Evolutionary conservation across 2,888 invertebrate genomes (phyloP).

Genomic region (Platycheirus rosarum): DNA sequence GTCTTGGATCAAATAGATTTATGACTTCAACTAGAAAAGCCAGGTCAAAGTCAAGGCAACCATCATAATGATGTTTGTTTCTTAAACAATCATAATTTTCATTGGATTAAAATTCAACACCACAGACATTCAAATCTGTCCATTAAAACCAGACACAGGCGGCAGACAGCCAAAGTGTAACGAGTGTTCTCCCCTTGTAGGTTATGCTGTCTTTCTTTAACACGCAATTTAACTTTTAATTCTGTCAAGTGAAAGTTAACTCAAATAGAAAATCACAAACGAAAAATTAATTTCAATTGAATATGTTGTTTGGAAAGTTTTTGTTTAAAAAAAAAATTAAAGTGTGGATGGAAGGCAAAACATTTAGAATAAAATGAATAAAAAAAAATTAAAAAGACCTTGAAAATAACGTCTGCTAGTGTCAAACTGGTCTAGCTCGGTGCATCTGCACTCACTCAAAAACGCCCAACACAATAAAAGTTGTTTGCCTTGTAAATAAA

Average conservation of each 20-base stretch:
- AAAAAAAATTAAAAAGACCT: too few relatives aligned
- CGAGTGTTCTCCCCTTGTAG: too few relatives aligned
- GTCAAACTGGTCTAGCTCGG: constrained; percentile 15
- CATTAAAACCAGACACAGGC: neutral
- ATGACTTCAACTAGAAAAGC: neutral
- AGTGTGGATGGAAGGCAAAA: too few relatives aligned
- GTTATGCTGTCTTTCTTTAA: neutral
- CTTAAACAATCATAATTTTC: neutral
- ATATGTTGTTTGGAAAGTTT: constrained; percentile 9
- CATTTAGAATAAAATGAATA: too few relatives aligned
- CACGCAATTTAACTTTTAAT: constrained; percentile 4
- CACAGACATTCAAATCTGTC: neutral
- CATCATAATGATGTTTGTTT: neutral
- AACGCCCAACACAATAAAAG: neutral
- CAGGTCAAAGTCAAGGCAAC: constrained; percentile 25
- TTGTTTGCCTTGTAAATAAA: constrained; percentile 11
- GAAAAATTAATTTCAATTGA: constrained; percentile 11
- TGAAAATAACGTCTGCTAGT: constrained; percentile 24
- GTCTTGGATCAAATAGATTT: neutral
- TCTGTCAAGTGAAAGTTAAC: constrained; percentile 65
- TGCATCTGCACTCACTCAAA: constrained; percentile 9
- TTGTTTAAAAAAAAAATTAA: too few relatives aligned
- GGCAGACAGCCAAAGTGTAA: too few relatives aligned
- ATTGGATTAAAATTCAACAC: constrained; percentile 10
- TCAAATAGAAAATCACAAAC: constrained; percentile 46